Evolutionary conservation across 1,140 invertebrate genomes (phyloP).

Genomic region (Coenobita brevimanus): DNA sequence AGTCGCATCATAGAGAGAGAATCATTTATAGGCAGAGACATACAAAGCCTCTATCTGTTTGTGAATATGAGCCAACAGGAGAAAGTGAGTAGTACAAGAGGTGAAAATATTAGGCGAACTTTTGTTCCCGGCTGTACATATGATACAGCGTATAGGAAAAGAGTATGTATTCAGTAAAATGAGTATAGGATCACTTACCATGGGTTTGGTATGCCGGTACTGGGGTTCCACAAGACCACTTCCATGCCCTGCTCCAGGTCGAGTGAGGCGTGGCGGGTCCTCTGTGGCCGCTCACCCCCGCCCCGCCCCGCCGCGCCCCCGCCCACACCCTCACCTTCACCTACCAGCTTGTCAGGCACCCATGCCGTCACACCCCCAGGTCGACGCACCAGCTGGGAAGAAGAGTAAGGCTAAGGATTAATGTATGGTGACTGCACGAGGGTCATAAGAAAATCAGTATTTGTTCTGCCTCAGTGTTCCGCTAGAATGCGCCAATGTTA

Average conservation of each 20-base stretch:
- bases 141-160: neutral
- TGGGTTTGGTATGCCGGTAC: neutral
- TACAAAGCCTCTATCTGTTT: too few species aligned
- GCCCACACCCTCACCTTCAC: neutral
- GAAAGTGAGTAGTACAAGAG: too few species aligned
- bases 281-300: neutral
- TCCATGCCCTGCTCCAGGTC: conserved; percentile 49
- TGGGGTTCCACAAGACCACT: conserved; percentile 56
- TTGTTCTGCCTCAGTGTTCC: too few species aligned
- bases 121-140: too few species aligned
- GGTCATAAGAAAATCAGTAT: too few species aligned
- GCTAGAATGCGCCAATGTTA: too few species aligned
- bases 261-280: conserved; percentile 57
- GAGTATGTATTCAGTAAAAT: neutral
- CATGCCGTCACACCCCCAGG: conserved; percentile 67
- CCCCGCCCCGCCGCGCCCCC: neutral
- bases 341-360: conserved; percentile 50
- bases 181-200: neutral
- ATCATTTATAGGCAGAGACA: too few species aligned
- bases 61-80: too few species aligned
- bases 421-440: too few species aligned
- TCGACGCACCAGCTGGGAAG: conserved; percentile 57
- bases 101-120: too few species aligned
- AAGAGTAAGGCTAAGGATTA: neutral
- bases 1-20: too few species aligned